A percentile compares a stretch with the other conserved stretches of the same genome.
Evolutionary conservation across 2,888 invertebrate species (phyloP).

Genomic region (Tipula helvola): DNA sequence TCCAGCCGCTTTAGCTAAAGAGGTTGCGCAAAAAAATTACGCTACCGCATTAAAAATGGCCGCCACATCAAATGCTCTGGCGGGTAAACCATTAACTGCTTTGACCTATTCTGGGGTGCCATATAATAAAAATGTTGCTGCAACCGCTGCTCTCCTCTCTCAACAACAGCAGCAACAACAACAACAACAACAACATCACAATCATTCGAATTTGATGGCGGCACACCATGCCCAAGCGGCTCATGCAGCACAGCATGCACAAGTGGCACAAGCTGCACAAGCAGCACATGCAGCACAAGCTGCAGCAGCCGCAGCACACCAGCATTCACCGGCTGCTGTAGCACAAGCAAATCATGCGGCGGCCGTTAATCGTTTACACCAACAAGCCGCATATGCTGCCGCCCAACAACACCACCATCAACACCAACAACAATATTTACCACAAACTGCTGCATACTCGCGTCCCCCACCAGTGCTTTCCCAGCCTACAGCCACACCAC

Average conservation of each 20-base stretch:
- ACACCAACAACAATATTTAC: background rate
- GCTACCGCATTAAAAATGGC: slow-evolving; percentile 59
- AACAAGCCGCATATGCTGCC: slow-evolving; percentile 17
- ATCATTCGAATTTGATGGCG: slow-evolving; percentile 17
- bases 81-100: slow-evolving; percentile 43
- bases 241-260: slow-evolving; percentile 21
- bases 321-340: slow-evolving; percentile 10
- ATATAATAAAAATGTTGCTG: slow-evolving; percentile 41
- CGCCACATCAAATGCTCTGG: slow-evolving; percentile 30
- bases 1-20: slow-evolving; percentile 59
- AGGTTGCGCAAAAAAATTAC: slow-evolving; percentile 72
- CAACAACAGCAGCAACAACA: slow-evolving; percentile 14
- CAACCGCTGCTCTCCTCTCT: slow-evolving; percentile 17
- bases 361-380: slow-evolving; percentile 20
- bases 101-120: slow-evolving; percentile 58
- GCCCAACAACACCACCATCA: slow-evolving; percentile 14
- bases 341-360: slow-evolving; percentile 13
- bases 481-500: background rate
- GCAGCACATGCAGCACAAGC: slow-evolving; percentile 31
- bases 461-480: background rate
- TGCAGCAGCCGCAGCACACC: slow-evolving; percentile 21
- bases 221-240: background rate
- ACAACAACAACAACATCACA: slow-evolving; percentile 13
- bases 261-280: slow-evolving; percentile 25
- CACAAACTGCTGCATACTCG: background rate